phyloP scores from a whole-genome alignment of 2,797 vertebrate genomes.

The Ispidina lecontei region DNA sequence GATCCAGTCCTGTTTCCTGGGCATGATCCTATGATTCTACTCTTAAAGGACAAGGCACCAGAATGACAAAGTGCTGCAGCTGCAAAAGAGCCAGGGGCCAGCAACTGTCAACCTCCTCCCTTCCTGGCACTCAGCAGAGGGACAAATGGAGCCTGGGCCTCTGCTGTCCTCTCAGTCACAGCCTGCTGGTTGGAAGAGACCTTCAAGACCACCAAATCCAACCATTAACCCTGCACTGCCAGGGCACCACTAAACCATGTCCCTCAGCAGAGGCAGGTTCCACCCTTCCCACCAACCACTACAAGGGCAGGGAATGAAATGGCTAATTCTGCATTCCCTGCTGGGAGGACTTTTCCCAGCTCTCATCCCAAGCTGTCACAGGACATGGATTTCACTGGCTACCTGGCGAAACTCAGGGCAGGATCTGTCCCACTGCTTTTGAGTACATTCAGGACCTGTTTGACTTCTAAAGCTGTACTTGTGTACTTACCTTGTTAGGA shows the following conservation, averaged over 20 bases:
- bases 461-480: not conserved
- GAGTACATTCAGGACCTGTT: not conserved
- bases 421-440: not conserved
- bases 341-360: not conserved
- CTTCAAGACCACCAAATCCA: too few species aligned
- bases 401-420: not conserved
- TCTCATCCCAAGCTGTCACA: not conserved
- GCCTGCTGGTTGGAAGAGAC: too few species aligned
- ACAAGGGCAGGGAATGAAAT: not conserved
- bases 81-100: not conserved
- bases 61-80: not conserved
- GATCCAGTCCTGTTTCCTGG: not conserved
- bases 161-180: not conserved
- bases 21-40: not conserved
- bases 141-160: not conserved
- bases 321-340: not conserved
- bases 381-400: fast-evolving
- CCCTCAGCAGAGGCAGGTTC: too few species aligned
- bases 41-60: not conserved
- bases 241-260: too few species aligned
- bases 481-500: conserved; percentile 89
- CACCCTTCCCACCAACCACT: not conserved
- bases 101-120: not conserved
- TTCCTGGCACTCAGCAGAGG: not conserved
- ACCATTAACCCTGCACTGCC: too few species aligned